Evolutionary conservation across 2,113 vertebrate species (phyloP).

Genomic region (Uria lomvia): DNA sequence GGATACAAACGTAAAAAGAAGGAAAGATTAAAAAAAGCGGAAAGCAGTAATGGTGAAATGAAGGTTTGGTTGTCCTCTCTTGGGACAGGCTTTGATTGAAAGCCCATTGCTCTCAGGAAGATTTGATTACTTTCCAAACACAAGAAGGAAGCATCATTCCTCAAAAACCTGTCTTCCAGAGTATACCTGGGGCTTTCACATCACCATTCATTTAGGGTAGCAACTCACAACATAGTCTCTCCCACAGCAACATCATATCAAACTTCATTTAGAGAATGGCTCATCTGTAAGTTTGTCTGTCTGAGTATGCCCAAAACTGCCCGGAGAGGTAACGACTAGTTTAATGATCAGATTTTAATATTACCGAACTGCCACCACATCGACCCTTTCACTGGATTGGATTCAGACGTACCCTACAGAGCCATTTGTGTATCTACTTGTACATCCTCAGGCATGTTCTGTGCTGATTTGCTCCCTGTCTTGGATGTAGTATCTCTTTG

Average conservation of each 20-base stretch:
- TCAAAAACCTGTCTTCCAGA: conserved; percentile 19
- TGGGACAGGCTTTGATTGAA: conserved; percentile 10
- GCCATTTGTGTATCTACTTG: background rate
- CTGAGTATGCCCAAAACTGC: background rate
- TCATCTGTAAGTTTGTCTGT: background rate
- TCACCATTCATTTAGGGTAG: conserved; percentile 21
- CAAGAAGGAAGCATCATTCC: conserved; percentile 5
- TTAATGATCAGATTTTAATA: conserved; percentile 14
- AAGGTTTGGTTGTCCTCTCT: background rate
- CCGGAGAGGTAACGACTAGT: background rate
- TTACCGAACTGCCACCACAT: background rate
- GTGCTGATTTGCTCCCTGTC: background rate
- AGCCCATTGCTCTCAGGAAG: conserved; percentile 2
- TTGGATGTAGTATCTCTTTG: background rate
- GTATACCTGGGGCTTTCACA: background rate
- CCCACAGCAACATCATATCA: background rate
- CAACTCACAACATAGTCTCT: background rate
- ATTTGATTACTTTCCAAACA: conserved; percentile 29
- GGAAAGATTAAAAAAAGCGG: background rate
- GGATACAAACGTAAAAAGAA: background rate
- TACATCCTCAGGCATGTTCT: background rate
- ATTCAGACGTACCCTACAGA: background rate
- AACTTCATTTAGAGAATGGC: background rate
- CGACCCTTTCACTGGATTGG: background rate
- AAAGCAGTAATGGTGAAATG: background rate